Base-by-base conservation (phyloP, 1,140 invertebrate species). In the Druon quercuslanigerum region DNA sequence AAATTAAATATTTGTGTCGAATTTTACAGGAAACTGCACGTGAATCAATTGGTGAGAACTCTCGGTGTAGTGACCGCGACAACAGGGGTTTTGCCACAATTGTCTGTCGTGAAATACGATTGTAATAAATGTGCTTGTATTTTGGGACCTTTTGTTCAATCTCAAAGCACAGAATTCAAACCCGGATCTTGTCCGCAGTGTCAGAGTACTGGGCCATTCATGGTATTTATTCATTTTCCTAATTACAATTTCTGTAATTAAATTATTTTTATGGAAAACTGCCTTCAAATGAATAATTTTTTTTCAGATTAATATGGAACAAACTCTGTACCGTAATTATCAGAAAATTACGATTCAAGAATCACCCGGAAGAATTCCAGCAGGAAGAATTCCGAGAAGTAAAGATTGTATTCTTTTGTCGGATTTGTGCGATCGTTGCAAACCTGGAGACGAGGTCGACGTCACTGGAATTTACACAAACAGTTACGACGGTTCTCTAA, bases 301-400 rank as follows among this genome's bases (percentile, higher is more conserved):
- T 82, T 92, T 88, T 74, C 81, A 96, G 94, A 94, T 98, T 9
- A 97, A 97, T 86, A 97, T 97, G 96, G 96, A 97, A 90, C 95
- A 99, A 95, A 99, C 99, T 5, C 86, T 99, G 25, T 99, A 99
- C 88, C 95, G 99, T 74, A 99, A 99, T 89, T 99, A 99, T 88
- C 99, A 99, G 91, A 97, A 98, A 86, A 95, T 99, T 17, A 99
- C 98, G 0, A 94, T 99, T 74, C 99, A 99, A 93, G 99, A 99
- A 92, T 98, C 98, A 56, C 97, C 97, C 0, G 96, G 96, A 3
- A 93, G 95, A 82, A 97, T 99, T 72, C 97, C 98, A 1, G 97
- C 99, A 50, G 99, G 99, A 20, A 94, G 99, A 73, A 96, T 99
- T 70, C 99, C 99, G 0, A 93, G 99, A n/a, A 99, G 98, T 50